phyloP scores from a whole-genome alignment of 2,113 vertebrate genomes.

The Eptatretus burgeri region DNA sequence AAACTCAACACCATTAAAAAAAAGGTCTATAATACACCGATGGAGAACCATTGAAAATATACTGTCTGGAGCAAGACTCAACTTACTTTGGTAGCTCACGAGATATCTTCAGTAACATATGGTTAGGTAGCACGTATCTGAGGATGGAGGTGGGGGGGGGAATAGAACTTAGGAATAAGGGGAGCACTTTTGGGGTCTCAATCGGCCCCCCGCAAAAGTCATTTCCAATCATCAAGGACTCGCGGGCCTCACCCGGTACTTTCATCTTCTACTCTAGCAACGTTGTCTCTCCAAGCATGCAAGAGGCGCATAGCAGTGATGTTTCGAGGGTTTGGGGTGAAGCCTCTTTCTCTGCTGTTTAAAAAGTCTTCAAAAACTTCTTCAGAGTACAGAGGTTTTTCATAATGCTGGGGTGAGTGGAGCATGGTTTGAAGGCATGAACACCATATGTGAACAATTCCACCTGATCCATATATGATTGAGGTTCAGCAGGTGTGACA shows the following conservation, averaged over 20 bases:
- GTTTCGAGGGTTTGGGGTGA: slow-evolving; percentile 49
- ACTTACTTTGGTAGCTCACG: slow-evolving; percentile 80
- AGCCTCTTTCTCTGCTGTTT: too few relatives aligned
- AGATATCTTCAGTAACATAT: slow-evolving; percentile 69
- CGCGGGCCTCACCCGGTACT: slow-evolving; percentile 37
- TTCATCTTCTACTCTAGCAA: slow-evolving; percentile 59
- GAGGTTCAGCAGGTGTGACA: too few relatives aligned
- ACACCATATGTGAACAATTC: too few relatives aligned
- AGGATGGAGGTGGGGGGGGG: neutral
- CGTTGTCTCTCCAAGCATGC: slow-evolving; percentile 63
- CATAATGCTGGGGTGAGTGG: too few relatives aligned
- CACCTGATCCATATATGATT: too few relatives aligned
- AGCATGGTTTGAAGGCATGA: too few relatives aligned
- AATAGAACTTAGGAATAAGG: neutral
- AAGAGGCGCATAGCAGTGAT: slow-evolving; percentile 52
- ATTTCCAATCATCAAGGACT: neutral
- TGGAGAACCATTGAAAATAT: too few relatives aligned
- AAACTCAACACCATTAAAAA: too few relatives aligned
- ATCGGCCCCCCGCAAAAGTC: neutral
- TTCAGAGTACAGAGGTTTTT: too few relatives aligned
- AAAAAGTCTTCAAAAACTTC: too few relatives aligned
- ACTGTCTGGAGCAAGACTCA: neutral
- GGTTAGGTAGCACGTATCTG: slow-evolving; percentile 67
- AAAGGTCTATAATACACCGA: too few relatives aligned
- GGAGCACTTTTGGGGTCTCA: neutral